Base-by-base conservation (phyloP, 2,888 invertebrate genomes). In the Anoplius nigerrimus region DNA sequence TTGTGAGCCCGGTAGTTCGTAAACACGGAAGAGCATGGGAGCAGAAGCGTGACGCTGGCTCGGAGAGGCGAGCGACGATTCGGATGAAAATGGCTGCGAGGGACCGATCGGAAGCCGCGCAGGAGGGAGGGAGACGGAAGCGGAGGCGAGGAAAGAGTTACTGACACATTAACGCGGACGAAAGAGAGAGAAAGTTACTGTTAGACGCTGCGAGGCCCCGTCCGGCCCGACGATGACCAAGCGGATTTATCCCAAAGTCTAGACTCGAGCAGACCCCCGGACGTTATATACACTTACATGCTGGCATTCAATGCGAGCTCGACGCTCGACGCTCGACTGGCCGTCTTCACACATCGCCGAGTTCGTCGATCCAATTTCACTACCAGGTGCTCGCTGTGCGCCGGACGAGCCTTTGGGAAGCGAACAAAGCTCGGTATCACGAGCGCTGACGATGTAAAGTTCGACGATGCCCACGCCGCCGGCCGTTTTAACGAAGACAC, bases 141-240 rank as follows among this genome's bases (percentile, higher is more conserved):
- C n/a, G 13, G 20, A n/a, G 15, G 57, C 20, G 24, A 48, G 24
- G 42, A 21, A 42, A 54, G 53, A 53, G 21, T 4, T 15, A 4
- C 21, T 53, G 24, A 6, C 34, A 34, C 24, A 21, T 2, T 21
- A 8, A 20, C 21, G 22, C 24, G 55, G 24, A 54, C 51, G 59
- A 51, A 22, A 57, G 66, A 71, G 62, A 68, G 75, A 76, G 78
- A 74, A 74, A 74, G 78, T 78, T 78, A 78, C 76, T 69, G 78
- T 74, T 76, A 78, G 74, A 65, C 69, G 53, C 34, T 59, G 72
- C 67, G 61, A 70, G 64, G 61, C 69, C 63, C 63, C 71, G 72
- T 64, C 63, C 74, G 66, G 71, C 69, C n/a, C 75, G 69, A 69
- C 65, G 76, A 79, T 79, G 79, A 79, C 73, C 71, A 62, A 59